phyloP scores from a whole-genome alignment of 2,113 vertebrate species.

The Orcinus orca region DNA sequence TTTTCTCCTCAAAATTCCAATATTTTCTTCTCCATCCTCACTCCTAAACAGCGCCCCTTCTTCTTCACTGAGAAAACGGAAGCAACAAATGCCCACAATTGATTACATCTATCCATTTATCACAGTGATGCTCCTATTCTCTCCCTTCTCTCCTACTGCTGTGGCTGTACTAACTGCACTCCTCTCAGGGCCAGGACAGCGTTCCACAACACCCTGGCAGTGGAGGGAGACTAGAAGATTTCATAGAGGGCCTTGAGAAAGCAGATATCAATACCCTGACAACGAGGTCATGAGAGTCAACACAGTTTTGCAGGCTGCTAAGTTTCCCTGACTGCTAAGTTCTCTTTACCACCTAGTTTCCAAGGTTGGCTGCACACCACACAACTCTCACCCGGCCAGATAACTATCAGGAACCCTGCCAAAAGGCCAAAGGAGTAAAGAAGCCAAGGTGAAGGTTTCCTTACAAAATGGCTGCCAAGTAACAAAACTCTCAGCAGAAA shows the following conservation, averaged over 20 bases:
- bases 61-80: neutral
- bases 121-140: neutral
- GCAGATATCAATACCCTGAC: neutral
- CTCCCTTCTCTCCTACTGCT: neutral
- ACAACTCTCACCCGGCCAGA: neutral
- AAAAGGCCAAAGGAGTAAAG: neutral
- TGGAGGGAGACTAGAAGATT: neutral
- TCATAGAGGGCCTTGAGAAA: neutral
- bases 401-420: neutral
- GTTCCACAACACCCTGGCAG: neutral
- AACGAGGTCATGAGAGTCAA: neutral
- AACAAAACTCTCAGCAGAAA: neutral
- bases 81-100: neutral
- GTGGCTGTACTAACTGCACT: too few species aligned
- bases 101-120: neutral
- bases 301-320: neutral
- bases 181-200: neutral
- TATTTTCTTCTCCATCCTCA: neutral
- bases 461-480: slow-evolving; percentile 11
- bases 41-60: neutral
- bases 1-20: neutral
- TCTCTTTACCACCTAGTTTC: neutral
- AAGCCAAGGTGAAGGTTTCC: neutral
- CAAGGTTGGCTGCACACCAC: neutral
- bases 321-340: neutral